Evolutionary conservation across 2,888 invertebrate species (phyloP).

Genomic region (Cecidostiba fungosa): DNA sequence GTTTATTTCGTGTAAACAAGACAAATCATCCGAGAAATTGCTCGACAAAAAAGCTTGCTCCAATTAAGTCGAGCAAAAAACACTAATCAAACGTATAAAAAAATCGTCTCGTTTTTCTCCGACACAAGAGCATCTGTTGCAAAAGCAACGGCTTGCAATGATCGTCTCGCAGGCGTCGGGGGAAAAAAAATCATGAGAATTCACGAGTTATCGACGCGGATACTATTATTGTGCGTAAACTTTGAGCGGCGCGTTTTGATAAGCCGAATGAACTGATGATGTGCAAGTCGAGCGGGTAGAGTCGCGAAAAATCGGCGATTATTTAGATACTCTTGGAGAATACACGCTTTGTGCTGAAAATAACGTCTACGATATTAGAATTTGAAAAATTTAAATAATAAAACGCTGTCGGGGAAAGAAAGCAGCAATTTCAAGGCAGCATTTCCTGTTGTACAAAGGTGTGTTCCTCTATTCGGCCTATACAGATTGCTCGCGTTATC

Average conservation of each 20-base stretch:
- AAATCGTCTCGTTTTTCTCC: background rate
- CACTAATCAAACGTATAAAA: background rate
- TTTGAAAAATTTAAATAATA: too few relatives aligned
- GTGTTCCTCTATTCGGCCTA: background rate
- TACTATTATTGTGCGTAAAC: slow-evolving; percentile 28
- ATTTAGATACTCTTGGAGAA: background rate
- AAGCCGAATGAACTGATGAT: background rate
- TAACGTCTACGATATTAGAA: too few relatives aligned
- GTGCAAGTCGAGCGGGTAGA: background rate
- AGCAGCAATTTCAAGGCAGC: too few relatives aligned
- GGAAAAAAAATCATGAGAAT: background rate
- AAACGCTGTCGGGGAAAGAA: too few relatives aligned
- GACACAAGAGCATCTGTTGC: background rate
- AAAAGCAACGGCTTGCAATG: background rate
- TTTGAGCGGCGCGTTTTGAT: slow-evolving; percentile 35
- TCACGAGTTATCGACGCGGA: background rate
- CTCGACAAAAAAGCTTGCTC: background rate
- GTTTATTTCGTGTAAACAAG: slow-evolving; percentile 2
- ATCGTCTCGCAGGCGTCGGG: background rate
- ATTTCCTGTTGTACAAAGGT: too few relatives aligned
- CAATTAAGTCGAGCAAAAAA: background rate
- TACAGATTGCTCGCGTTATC: background rate
- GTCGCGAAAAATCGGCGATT: slow-evolving; percentile 37
- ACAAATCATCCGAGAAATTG: background rate
- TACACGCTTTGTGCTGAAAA: too few relatives aligned